These are phyloP conservation scores for Centrocercus urophasianus DNA, from an alignment of 2,113 vertebrate genomes.

Conservation along the genomic window DNA sequence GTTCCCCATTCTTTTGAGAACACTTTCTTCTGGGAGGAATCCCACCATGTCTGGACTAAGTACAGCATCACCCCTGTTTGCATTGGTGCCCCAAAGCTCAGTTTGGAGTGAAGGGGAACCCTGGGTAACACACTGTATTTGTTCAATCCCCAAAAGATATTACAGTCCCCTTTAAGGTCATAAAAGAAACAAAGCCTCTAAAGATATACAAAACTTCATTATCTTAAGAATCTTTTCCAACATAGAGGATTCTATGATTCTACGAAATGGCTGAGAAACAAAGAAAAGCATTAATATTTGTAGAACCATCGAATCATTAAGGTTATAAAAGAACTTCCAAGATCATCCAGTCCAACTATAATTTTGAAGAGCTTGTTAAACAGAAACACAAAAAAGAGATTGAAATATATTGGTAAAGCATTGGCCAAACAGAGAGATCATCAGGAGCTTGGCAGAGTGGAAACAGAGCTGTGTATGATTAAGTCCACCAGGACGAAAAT, in stretches of 20 bases:
- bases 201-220: not conserved
- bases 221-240: not conserved
- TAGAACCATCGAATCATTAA: not conserved
- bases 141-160: not conserved
- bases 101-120: not conserved
- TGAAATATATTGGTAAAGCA: not conserved
- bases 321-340: not conserved
- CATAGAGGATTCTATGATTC: not conserved
- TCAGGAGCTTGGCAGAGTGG: not conserved
- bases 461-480: not conserved
- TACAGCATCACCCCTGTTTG: accelerated
- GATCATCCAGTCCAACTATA: not conserved
- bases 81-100: not conserved
- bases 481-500: accelerated
- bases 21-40: not conserved
- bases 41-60: not conserved
- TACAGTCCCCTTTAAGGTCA: accelerated
- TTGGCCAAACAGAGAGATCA: not conserved
- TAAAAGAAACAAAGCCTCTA: not conserved
- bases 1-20: accelerated
- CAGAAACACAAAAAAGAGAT: not conserved
- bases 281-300: not conserved
- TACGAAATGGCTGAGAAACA: not conserved
- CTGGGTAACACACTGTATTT: not conserved
- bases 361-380: not conserved